phyloP scores from a whole-genome alignment of 2,113 vertebrate genomes.

The Hylia prasina region DNA sequence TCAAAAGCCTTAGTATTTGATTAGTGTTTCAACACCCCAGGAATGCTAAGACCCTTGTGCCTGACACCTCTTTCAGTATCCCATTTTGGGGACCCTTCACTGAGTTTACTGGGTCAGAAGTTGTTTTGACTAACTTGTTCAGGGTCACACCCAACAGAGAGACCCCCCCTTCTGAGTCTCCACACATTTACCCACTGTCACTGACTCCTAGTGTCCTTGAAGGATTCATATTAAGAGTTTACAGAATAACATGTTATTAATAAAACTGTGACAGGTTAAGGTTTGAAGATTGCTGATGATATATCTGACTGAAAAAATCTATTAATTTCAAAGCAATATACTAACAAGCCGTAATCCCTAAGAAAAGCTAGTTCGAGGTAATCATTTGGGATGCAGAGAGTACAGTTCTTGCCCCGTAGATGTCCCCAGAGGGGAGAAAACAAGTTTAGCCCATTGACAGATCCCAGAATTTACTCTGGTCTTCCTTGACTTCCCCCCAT shows the following conservation, averaged over 20 bases:
- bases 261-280: background rate
- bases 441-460: background rate
- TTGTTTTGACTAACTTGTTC: background rate
- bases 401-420: background rate
- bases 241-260: background rate
- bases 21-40: background rate
- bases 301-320: background rate
- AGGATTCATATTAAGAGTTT: background rate
- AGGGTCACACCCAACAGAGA: background rate
- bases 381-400: no score
- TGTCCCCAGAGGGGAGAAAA: fast-evolving
- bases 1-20: background rate
- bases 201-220: background rate
- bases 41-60: background rate
- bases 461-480: no score
- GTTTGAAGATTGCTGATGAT: no score
- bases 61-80: background rate
- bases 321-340: background rate
- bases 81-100: background rate
- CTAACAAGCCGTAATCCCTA: background rate
- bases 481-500: background rate
- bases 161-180: no score
- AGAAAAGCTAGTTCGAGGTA: background rate
- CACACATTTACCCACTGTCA: background rate
- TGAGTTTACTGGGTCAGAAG: background rate